Evolutionary conservation across 2,888 invertebrate species (phyloP).

Genomic region (Clepsis dumicolana): DNA sequence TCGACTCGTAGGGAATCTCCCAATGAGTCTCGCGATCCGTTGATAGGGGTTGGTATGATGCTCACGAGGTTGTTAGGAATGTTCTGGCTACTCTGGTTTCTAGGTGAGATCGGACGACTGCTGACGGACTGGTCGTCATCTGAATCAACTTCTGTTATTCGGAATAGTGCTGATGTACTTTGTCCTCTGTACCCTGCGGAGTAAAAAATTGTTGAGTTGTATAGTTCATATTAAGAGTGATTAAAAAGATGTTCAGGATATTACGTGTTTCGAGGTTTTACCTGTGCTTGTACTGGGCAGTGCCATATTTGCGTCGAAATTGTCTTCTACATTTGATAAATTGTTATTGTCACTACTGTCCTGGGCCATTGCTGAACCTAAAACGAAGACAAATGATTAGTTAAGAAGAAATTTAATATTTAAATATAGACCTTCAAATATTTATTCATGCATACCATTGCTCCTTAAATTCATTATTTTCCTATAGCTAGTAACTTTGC

Average conservation of each 20-base stretch:
- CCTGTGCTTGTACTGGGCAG: conserved; percentile 90
- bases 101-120: conserved; percentile 74
- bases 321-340: conserved; percentile 60
- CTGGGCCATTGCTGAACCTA: conserved; percentile 63
- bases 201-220: background rate
- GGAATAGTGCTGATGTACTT: conserved; percentile 73
- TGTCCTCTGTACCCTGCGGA: conserved; percentile 77
- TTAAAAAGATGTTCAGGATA: conserved; percentile 12
- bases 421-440: background rate
- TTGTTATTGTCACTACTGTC: conserved; percentile 71
- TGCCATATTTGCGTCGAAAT: conserved; percentile 81
- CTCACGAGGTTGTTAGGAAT: conserved; percentile 80
- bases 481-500: conserved; percentile 73
- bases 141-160: conserved; percentile 87
- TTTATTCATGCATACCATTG: conserved; percentile 61
- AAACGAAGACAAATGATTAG: conserved; percentile 46
- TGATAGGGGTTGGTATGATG: conserved; percentile 87
- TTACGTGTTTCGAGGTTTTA: conserved; percentile 48
- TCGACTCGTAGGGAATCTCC: conserved; percentile 72
- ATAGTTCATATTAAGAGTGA: background rate
- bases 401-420: conserved; percentile 12
- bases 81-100: conserved; percentile 61
- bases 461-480: conserved; percentile 71
- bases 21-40: conserved; percentile 81
- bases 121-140: conserved; percentile 86